A percentile compares a stretch with the other conserved stretches of the same genome.
Conservation (phyloP, 2,113 vertebrate species). For the Hyla sarda region DNA sequence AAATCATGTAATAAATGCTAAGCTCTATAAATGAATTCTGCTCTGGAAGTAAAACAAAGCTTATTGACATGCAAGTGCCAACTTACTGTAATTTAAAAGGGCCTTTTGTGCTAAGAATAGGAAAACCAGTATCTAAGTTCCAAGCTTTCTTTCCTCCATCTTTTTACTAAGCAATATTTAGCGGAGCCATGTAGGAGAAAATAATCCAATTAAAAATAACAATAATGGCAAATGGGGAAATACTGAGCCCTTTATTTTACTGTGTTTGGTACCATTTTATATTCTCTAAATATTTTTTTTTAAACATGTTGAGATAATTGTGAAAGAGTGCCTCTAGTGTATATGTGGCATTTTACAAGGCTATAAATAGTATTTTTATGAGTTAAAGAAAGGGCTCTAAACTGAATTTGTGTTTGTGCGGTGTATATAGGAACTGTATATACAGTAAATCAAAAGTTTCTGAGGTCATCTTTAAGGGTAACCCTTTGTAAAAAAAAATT, state of each 20-base stretch:
- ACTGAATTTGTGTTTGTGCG: too few species aligned
- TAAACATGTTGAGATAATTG: slow-evolving; percentile 28
- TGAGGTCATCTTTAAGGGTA: too few species aligned
- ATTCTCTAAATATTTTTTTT: slow-evolving; percentile 11
- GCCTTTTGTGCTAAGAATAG: slow-evolving; percentile 80
- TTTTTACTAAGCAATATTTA: neutral
- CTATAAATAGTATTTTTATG: slow-evolving; percentile 17
- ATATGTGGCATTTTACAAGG: slow-evolving; percentile 12
- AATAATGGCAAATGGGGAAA: neutral
- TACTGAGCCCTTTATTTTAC: neutral
- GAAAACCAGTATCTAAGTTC: slow-evolving; percentile 79
- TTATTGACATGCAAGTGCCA: slow-evolving; percentile 87
- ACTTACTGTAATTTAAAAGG: slow-evolving; percentile 82
- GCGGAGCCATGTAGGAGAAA: neutral
- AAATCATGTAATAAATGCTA: slow-evolving; percentile 89
- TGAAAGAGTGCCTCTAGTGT: slow-evolving; percentile 22
- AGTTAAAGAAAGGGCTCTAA: too few species aligned
- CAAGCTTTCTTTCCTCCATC: neutral
- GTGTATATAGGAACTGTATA: too few species aligned
- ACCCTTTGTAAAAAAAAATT: too few species aligned
- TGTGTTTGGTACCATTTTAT: neutral
- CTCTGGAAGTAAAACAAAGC: slow-evolving; percentile 86
- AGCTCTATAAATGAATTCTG: slow-evolving; percentile 84
- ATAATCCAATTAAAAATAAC: neutral
- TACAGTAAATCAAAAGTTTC: too few species aligned